These are phyloP conservation scores for Ageneiosus marmoratus DNA, from an alignment of 2,113 vertebrate genomes.

Conservation along the genomic window DNA sequence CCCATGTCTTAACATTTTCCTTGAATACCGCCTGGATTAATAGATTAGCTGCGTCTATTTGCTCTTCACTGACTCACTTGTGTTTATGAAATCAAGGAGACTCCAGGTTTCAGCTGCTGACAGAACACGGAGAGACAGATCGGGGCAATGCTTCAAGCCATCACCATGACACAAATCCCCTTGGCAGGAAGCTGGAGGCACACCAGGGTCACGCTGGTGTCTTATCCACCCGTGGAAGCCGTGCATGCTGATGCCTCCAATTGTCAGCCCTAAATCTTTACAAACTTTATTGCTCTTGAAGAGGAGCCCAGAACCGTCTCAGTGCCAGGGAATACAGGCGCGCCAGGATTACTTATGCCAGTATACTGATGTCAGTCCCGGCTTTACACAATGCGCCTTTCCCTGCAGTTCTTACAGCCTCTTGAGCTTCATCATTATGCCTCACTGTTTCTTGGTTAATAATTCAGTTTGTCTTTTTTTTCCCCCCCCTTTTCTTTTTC, in stretches of 20 bases:
- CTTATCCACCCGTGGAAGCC: slow-evolving; percentile 63
- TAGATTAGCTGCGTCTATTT: slow-evolving; percentile 3
- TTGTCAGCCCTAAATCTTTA: slow-evolving; percentile 74
- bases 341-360: slow-evolving; percentile 59
- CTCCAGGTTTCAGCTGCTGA: slow-evolving; percentile 51
- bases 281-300: slow-evolving; percentile 78
- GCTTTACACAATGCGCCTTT: slow-evolving; percentile 24
- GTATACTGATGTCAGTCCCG: slow-evolving; percentile 48
- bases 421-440: slow-evolving; percentile 14
- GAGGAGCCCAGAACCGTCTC: slow-evolving; percentile 65
- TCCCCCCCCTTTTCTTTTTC: not conserved
- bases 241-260: slow-evolving; percentile 73
- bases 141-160: slow-evolving; percentile 69
- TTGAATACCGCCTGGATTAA: not conserved
- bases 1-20: not conserved
- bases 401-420: slow-evolving; percentile 2
- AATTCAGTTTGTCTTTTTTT: not conserved
- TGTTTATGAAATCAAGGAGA: slow-evolving; percentile 23
- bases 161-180: slow-evolving; percentile 69
- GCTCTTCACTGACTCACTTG: not conserved
- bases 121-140: slow-evolving; percentile 48
- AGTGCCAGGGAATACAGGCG: slow-evolving; percentile 53
- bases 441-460: slow-evolving; percentile 5
- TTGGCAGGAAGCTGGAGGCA: slow-evolving; percentile 66
- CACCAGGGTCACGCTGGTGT: slow-evolving; percentile 63